A percentile compares a stretch with the other conserved stretches of the same genome.
These are phyloP conservation scores for Carettochelys insculpta DNA, from an alignment of 2,113 vertebrate genomes.

Conservation along the genomic window DNA sequence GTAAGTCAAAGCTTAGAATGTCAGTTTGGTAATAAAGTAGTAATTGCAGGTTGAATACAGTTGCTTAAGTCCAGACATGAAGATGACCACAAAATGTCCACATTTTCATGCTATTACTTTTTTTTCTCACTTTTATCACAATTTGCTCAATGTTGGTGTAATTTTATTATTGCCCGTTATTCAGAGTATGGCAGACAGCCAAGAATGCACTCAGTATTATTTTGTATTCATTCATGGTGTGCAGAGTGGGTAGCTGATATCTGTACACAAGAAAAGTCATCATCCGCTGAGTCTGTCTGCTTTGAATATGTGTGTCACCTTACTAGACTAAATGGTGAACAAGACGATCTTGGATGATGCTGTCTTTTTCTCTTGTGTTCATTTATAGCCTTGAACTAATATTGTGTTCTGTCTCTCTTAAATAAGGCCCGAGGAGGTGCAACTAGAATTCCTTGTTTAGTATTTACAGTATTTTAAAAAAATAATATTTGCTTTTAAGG, in stretches of 20 bases:
- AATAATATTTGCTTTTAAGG: not conserved
- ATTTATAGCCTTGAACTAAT: not conserved
- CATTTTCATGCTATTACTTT: not conserved
- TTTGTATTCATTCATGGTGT: slow-evolving; percentile 25
- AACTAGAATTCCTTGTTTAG: not conserved
- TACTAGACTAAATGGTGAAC: not conserved
- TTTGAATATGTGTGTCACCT: slow-evolving; percentile 20
- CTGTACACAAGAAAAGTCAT: slow-evolving; percentile 19
- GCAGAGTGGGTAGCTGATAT: slow-evolving; percentile 15
- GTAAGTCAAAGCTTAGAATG: not conserved
- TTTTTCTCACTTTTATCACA: slow-evolving; percentile 1
- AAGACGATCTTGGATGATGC: not conserved
- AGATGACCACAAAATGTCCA: not conserved
- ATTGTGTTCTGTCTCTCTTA: not conserved
- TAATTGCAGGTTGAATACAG: not conserved
- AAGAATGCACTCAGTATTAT: slow-evolving; percentile 41
- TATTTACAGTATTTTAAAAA: not conserved
- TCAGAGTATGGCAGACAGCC: slow-evolving; percentile 24
- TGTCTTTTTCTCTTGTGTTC: not conserved
- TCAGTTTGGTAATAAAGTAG: not conserved
- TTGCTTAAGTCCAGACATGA: not conserved
- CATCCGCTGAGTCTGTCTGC: not conserved
- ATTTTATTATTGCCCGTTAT: slow-evolving; percentile 38
- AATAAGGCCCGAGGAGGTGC: not conserved
- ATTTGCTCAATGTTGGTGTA: not conserved